phyloP scores from a whole-genome alignment of 2,797 vertebrate species.

The Schizothorax lantsangensis region DNA sequence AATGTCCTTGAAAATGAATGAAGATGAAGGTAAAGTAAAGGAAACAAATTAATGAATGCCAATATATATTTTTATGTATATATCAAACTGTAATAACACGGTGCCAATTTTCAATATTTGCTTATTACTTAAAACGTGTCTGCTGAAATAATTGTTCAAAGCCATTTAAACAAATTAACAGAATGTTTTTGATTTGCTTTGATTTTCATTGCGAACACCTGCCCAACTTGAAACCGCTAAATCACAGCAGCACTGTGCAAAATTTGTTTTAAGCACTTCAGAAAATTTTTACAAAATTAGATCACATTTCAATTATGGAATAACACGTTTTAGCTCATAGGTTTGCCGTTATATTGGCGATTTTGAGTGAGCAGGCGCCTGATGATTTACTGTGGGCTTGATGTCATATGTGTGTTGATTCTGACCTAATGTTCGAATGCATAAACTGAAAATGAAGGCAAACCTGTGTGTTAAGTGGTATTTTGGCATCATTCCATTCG shows the following conservation, averaged over 20 bases:
- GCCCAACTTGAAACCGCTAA: conserved; percentile 33
- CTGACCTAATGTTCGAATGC: conserved; percentile 22
- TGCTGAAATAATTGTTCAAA: conserved; percentile 62
- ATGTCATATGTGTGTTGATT: conserved; percentile 20
- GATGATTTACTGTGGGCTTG: conserved; percentile 26
- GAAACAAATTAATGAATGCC: conserved; percentile 9
- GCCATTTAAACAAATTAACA: conserved; percentile 38
- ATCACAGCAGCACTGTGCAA: not conserved
- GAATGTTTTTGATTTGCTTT: conserved; percentile 25
- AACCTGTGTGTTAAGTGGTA: conserved; percentile 2
- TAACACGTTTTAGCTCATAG: conserved; percentile 9
- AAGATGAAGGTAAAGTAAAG: conserved; percentile 31
- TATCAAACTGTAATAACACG: conserved; percentile 50
- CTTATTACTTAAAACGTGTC: conserved; percentile 70
- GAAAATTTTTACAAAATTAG: conserved; percentile 22
- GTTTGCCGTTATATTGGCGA: not conserved
- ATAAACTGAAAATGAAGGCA: conserved; percentile 16
- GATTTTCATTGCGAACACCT: conserved; percentile 16
- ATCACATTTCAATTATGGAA: conserved; percentile 25
- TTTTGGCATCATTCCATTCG: conserved; percentile 35
- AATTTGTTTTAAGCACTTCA: conserved; percentile 17
- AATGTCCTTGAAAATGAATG: conserved; percentile 53
- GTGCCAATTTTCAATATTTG: conserved; percentile 56
- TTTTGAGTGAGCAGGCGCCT: not conserved
- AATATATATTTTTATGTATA: conserved; percentile 43